Evolutionary conservation across 1,140 invertebrate species (phyloP).

Genomic region (Paramacrobiotus metropolitanus): DNA sequence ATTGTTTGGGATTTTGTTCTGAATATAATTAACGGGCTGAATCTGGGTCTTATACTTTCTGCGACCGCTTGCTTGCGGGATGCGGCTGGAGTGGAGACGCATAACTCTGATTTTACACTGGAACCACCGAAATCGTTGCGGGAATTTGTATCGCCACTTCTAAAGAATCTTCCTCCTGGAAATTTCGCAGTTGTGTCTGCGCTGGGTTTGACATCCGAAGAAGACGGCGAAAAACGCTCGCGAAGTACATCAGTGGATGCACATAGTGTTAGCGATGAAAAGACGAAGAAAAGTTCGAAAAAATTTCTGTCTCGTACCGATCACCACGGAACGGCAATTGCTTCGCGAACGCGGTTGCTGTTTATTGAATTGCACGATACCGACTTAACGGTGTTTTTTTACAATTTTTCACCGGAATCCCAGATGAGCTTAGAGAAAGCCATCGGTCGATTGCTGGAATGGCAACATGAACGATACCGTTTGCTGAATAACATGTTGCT

Average conservation of each 20-base stretch:
- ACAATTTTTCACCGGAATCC: not conserved
- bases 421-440: not conserved
- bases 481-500: conserved; percentile 7
- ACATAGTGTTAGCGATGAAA: not conserved
- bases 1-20: conserved; percentile 4
- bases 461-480: conserved; percentile 3
- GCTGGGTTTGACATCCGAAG: not conserved
- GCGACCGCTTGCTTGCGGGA: not conserved
- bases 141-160: not conserved
- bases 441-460: not conserved
- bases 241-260: not conserved
- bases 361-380: too few relatives aligned
- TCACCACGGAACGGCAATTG: not conserved
- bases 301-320: not conserved
- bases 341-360: not conserved
- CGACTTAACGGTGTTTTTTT: too few relatives aligned
- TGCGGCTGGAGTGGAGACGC: not conserved
- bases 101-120: not conserved
- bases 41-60: not conserved
- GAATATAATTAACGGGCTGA: not conserved
- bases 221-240: not conserved
- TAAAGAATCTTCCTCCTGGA: not conserved
- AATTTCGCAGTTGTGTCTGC: not conserved
- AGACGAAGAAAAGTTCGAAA: not conserved
- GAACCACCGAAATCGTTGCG: not conserved